Percentiles rank a stretch among this genome's conserved stretches.
Evolutionary conservation across 2,113 vertebrate genomes (phyloP).

Genomic region (Ictalurus furcatus): DNA sequence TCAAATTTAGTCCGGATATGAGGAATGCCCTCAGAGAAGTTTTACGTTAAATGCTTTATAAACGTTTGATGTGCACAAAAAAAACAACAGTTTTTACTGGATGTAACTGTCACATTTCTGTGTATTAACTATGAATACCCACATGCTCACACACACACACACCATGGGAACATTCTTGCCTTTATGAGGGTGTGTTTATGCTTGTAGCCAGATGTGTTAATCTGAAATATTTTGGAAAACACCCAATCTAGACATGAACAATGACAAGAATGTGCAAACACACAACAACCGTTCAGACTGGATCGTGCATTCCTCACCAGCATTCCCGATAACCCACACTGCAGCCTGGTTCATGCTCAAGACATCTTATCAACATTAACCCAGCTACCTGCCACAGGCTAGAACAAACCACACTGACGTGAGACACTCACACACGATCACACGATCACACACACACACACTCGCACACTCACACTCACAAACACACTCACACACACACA

Average conservation of each 20-base stretch:
- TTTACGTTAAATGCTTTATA: not conserved
- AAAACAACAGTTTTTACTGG: too few relatives aligned
- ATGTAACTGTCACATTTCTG: not conserved
- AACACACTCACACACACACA: too few relatives aligned
- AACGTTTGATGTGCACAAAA: not conserved
- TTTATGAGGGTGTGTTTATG: not conserved
- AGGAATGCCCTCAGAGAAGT: not conserved
- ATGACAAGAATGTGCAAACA: not conserved
- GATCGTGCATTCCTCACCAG: not conserved
- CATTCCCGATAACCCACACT: not conserved
- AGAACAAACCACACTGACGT: too few relatives aligned
- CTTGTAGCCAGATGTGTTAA: too few relatives aligned
- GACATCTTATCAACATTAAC: not conserved
- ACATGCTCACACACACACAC: not conserved
- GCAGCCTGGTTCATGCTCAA: not conserved
- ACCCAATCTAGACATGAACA: not conserved
- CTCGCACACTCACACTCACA: too few relatives aligned
- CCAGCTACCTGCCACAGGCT: not conserved
- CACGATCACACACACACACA: too few relatives aligned
- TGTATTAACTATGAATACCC: not conserved
- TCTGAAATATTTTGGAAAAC: not conserved
- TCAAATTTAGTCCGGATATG: not conserved
- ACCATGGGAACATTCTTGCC: not conserved
- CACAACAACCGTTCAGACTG: not conserved
- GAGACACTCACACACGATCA: too few relatives aligned